Conservation (phyloP, 2,797 vertebrate genomes). For the Sebastes matsubarae region DNA sequence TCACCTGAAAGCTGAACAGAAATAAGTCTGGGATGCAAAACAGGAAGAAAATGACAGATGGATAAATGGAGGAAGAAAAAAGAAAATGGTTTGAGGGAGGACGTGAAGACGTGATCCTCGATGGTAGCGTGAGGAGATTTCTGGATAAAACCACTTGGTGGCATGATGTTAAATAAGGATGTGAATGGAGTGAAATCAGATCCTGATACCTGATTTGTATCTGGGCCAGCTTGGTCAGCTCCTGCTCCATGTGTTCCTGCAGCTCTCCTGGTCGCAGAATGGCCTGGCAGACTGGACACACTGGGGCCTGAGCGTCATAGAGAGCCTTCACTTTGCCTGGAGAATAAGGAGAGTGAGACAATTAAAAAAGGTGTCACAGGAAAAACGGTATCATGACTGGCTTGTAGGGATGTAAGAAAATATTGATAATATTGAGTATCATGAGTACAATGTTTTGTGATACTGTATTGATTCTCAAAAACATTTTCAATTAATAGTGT, state of each 20-base stretch:
- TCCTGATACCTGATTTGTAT: conserved; percentile 88
- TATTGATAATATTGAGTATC: too few relatives aligned
- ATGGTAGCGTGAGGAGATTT: neutral
- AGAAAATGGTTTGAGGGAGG: neutral
- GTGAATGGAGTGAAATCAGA: neutral
- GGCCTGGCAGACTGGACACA: conserved; percentile 94
- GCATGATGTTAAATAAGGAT: neutral
- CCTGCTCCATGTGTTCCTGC: conserved; percentile 96
- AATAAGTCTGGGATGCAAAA: conserved; percentile 5
- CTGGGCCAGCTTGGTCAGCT: conserved; percentile 90
- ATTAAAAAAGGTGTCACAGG: neutral
- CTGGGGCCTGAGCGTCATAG: conserved; percentile 91
- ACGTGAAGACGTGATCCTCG: neutral
- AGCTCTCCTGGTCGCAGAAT: conserved; percentile 91
- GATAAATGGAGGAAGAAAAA: neutral
- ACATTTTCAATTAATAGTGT: too few relatives aligned
- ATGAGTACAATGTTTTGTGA: too few relatives aligned
- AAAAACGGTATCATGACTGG: neutral
- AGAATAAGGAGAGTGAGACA: neutral
- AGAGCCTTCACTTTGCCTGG: conserved; percentile 91
- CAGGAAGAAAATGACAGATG: conserved; percentile 18
- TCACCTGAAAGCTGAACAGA: conserved; percentile 30
- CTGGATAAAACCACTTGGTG: neutral
- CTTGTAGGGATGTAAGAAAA: too few relatives aligned
- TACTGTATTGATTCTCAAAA: too few relatives aligned